These are phyloP conservation scores for Nezara viridula DNA, from an alignment of 2,888 invertebrate genomes.

Conservation along the genomic window DNA sequence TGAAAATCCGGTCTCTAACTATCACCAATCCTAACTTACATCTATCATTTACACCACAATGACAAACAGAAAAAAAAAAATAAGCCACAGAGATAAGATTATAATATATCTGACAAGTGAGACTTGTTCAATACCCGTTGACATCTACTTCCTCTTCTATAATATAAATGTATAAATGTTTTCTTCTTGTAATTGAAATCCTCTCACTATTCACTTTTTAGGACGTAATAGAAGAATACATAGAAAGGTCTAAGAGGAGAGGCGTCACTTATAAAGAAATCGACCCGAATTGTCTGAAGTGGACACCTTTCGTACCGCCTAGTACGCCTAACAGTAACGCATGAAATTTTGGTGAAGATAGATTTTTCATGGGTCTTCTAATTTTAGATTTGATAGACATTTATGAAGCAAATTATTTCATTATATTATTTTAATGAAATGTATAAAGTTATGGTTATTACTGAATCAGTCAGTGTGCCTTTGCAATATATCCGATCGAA, in stretches of 20 bases:
- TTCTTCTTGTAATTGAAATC: neutral
- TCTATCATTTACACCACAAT: no score
- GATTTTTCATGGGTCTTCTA: constrained; percentile 10
- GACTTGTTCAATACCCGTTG: no score
- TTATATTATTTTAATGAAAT: constrained; percentile 19
- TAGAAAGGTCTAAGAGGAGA: constrained; percentile 83
- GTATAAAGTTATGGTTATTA: neutral
- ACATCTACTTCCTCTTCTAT: no score
- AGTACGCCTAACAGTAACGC: constrained; percentile 65
- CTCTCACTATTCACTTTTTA: constrained; percentile 68
- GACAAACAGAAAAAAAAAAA: no score
- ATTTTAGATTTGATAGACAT: constrained; percentile 3
- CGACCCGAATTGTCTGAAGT: constrained; percentile 87
- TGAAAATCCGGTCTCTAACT: no score
- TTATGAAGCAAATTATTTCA: constrained; percentile 5
- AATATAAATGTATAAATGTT: neutral
- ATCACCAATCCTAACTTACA: no score
- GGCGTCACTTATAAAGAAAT: constrained; percentile 87
- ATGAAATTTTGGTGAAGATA: constrained; percentile 60
- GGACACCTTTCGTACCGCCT: constrained; percentile 80
- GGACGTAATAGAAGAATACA: constrained; percentile 94
- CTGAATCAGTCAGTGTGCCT: neutral
- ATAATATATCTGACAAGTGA: no score
- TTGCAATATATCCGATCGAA: neutral
- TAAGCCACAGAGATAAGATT: no score